These are phyloP conservation scores for Anthoscopus minutus DNA, from an alignment of 2,113 vertebrate species.

Conservation along the genomic window DNA sequence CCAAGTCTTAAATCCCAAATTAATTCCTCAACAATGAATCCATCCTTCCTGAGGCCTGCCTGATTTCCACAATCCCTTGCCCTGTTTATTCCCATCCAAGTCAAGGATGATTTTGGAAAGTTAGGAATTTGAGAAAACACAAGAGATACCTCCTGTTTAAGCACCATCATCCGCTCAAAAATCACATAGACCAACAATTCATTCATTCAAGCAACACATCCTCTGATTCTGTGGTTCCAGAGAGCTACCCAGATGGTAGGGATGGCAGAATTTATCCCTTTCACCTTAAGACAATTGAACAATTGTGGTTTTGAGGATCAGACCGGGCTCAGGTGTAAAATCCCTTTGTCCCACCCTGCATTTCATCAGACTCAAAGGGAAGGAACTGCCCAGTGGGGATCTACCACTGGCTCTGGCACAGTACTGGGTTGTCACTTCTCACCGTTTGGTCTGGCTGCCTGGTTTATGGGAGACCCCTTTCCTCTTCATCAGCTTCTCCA, in stretches of 20 bases:
- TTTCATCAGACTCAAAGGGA: background rate
- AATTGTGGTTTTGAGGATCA: background rate
- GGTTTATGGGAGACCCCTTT: slow-evolving; percentile 87
- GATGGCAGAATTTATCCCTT: background rate
- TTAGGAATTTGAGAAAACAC: background rate
- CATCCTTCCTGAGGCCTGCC: background rate
- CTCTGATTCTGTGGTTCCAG: background rate
- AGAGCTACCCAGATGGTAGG: background rate
- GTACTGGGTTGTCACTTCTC: background rate
- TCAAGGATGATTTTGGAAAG: background rate
- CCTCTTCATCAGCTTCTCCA: slow-evolving; percentile 96
- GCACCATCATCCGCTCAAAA: background rate
- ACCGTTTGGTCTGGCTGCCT: slow-evolving; percentile 86
- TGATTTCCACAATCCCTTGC: background rate
- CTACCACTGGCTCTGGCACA: background rate
- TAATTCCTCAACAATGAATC: background rate
- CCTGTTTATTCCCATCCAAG: background rate
- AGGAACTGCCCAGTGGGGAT: background rate
- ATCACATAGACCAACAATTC: background rate
- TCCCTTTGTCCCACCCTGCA: background rate
- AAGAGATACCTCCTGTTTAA: background rate
- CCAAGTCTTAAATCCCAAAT: background rate
- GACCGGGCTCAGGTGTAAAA: background rate
- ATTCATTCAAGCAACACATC: background rate
- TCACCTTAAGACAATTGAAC: background rate